Conservation (phyloP, 2,797 vertebrate species). For the Scolopax rusticola region DNA sequence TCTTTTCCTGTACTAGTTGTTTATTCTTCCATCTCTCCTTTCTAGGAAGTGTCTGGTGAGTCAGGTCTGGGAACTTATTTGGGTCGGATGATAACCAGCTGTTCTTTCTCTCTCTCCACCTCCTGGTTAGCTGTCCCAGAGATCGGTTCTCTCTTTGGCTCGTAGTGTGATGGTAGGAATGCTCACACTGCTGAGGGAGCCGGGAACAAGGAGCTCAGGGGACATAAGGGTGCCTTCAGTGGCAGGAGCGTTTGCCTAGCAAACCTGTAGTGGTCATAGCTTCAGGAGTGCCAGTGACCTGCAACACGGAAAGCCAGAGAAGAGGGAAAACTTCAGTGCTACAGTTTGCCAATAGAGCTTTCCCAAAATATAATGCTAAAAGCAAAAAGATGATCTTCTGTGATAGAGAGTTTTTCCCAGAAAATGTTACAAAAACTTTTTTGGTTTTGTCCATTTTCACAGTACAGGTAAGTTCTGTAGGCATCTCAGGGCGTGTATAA, state of each 20-base stretch:
- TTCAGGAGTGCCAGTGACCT: background rate
- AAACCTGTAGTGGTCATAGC: background rate
- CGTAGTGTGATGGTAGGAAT: rapidly evolving
- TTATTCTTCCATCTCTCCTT: background rate
- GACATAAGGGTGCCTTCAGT: rapidly evolving
- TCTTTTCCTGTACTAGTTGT: background rate
- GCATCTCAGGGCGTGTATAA: background rate
- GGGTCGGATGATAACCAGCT: background rate
- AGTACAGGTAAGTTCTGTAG: background rate
- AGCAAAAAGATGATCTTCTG: background rate
- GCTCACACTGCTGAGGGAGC: background rate
- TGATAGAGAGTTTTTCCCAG: background rate
- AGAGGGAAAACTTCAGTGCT: background rate
- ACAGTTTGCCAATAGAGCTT: background rate
- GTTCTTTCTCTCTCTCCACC: background rate
- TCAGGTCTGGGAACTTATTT: background rate
- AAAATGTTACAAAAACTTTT: background rate
- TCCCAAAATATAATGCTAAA: background rate
- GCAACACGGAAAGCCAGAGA: background rate
- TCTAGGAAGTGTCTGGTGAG: background rate
- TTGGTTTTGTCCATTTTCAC: background rate
- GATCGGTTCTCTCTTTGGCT: background rate
- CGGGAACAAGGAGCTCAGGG: background rate
- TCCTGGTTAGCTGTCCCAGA: background rate
- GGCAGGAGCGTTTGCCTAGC: background rate